Evolutionary conservation across 2,797 vertebrate genomes (phyloP), one percentile per base, ranked within the genome.

Genomic region (Enteromius treurensis): DNA sequence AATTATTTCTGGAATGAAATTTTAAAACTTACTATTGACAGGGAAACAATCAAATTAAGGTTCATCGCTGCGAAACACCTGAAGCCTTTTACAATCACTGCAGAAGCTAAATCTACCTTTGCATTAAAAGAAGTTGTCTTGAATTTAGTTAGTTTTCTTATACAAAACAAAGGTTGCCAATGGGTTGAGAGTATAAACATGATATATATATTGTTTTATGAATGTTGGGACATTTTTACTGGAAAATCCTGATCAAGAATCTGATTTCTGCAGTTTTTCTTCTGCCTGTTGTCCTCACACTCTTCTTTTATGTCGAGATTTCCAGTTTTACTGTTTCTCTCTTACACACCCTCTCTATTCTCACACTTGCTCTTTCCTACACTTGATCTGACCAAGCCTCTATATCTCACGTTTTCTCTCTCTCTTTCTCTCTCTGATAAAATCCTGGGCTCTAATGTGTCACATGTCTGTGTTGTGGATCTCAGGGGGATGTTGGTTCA

Each of bases 401-500:
- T 17, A 5, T 62, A 3, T 68, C 45, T 65, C 23, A n/a, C 3
- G 40, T 19, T 71, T 51, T 76, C 45, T 32, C 47, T 64, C 40
- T 58, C 9, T 70, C 32, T 74, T 69, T 82, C 17, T 34, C 70
- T 83, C 64, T 69, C 80, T 81, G 42, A 62, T 53, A 78, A 77
- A 68, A 51, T 73, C 23, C 88, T 88, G 86, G 89, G 90, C 93
- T 81, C 74, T 92, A 93, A 73, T 58, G 82, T 92, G 87, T 91
- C 88, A 89, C 92, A 88, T 92, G 74, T 94, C 87, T 94, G 88
- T 93, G 83, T 86, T 92, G 88, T 89, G 88, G 80, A 86, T 91
- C 89, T 91, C 91, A 96, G 95, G 95, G 95, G 23, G 94, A 95
- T 78, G 90, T 92, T 89, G 95, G 95, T 91, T 89, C 86, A 71